Conservation (phyloP, 2,113 vertebrate genomes). For the Pedetes capensis region DNA sequence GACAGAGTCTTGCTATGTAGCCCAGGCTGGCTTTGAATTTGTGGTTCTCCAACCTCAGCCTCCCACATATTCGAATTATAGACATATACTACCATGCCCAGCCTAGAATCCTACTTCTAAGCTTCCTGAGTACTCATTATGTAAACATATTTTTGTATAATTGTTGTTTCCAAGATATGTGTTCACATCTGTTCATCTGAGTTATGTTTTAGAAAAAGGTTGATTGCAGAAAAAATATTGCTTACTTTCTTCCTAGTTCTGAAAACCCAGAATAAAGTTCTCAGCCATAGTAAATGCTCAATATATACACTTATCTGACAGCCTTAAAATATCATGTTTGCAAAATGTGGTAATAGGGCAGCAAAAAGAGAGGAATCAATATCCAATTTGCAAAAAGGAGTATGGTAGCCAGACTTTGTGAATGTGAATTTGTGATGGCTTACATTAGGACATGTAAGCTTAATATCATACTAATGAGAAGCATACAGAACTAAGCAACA, state of each 20-base stretch:
- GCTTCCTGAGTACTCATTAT: background rate
- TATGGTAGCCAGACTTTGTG: background rate
- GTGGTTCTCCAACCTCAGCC: background rate
- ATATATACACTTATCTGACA: background rate
- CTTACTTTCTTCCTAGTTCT: background rate
- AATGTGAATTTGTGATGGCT: background rate
- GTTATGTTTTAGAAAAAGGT: background rate
- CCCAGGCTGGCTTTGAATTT: background rate
- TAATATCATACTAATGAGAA: background rate
- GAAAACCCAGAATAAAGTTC: background rate
- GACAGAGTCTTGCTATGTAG: background rate
- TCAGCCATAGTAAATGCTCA: background rate
- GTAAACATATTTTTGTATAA: background rate
- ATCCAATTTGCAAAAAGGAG: constrained; percentile 27
- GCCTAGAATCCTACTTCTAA: background rate
- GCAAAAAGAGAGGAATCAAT: background rate
- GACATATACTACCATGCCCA: background rate
- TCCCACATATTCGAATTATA: no score
- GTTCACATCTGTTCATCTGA: background rate
- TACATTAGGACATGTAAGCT: background rate
- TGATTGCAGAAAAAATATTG: background rate
- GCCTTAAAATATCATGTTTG: background rate
- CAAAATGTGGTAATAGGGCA: background rate
- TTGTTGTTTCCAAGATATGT: background rate
- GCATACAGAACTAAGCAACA: background rate